A percentile compares a stretch with the other conserved stretches of the same genome.
Conservation (phyloP, 2,113 vertebrate genomes). For the Tricholaema leucomelas region DNA sequence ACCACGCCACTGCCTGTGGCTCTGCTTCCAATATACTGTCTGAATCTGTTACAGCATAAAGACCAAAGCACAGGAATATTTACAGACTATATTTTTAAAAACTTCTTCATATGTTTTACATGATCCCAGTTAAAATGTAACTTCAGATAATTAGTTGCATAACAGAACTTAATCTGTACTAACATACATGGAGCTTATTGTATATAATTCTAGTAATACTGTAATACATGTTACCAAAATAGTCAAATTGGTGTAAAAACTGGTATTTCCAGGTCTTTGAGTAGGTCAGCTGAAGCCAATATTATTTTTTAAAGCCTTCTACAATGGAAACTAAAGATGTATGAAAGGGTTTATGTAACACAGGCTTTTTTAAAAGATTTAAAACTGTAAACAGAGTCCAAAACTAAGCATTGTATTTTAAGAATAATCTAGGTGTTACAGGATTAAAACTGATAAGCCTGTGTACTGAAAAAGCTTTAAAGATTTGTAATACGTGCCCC, state of each 20-base stretch:
- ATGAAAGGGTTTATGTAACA: not conserved
- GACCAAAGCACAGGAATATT: not conserved
- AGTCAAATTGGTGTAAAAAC: not conserved
- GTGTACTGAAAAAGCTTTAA: not conserved
- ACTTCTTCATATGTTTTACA: not conserved
- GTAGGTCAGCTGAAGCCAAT: not conserved
- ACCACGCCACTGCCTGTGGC: not conserved
- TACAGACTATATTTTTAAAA: not conserved
- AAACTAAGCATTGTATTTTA: not conserved
- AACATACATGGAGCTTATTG: not conserved
- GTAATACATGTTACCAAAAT: not conserved
- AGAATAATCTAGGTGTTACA: conserved; percentile 22
- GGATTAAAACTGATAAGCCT: conserved; percentile 27
- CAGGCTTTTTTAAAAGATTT: not conserved
- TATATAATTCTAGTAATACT: not conserved
- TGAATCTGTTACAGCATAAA: not conserved
- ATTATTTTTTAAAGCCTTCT: not conserved
- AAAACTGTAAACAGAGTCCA: not conserved
- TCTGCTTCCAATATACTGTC: not conserved
- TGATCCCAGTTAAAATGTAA: not conserved
- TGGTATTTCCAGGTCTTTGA: not conserved
- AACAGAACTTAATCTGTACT: not conserved
- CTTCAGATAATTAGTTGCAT: not conserved
- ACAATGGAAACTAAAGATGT: not conserved
- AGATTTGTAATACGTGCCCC: not conserved